phyloP scores from a whole-genome alignment of 2,113 vertebrate species.

The Cariama cristata region DNA sequence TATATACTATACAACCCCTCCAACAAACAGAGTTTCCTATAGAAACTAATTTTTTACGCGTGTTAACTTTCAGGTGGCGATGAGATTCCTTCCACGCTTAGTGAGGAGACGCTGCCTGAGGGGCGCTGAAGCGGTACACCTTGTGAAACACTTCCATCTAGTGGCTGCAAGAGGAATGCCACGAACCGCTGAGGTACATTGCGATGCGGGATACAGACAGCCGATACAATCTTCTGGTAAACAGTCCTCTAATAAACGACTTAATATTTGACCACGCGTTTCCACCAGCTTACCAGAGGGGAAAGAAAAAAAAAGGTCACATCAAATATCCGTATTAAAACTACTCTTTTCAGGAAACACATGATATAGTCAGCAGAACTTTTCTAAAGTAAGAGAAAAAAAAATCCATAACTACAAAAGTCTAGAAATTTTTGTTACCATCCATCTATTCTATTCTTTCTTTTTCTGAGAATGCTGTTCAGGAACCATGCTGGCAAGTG shows the following conservation, averaged over 20 bases:
- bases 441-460: too few species aligned
- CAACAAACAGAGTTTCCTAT: accelerated
- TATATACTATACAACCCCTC: neutral
- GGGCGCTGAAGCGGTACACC: neutral
- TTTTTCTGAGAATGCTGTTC: neutral
- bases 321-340: neutral
- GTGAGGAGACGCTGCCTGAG: neutral
- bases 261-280: neutral
- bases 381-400: neutral
- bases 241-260: too few species aligned
- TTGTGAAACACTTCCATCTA: conserved; percentile 70
- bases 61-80: neutral
- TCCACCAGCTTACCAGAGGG: neutral
- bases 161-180: neutral
- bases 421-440: accelerated
- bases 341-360: neutral
- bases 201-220: too few species aligned
- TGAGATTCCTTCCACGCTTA: neutral
- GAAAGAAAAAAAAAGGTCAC: neutral
- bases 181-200: neutral
- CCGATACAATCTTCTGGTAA: neutral
- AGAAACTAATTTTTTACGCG: neutral
- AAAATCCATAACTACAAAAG: accelerated
- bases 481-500: neutral
- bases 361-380: neutral